These are phyloP conservation scores for Megalops cyprinoides DNA, from an alignment of 2,797 vertebrate species.

Conservation along the genomic window DNA sequence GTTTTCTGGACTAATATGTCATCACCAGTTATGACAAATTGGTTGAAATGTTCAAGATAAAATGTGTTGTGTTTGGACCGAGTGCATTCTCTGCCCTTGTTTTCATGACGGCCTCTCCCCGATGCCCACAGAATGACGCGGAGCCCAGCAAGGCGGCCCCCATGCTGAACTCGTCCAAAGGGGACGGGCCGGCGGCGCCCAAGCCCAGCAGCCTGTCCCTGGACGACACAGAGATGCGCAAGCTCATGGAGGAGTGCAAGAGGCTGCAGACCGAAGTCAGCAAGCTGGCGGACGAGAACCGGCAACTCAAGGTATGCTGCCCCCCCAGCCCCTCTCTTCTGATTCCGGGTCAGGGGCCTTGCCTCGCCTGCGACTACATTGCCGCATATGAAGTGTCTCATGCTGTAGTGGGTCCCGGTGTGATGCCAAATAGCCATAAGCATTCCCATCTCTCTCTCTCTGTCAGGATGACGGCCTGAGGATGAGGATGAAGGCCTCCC, in stretches of 20 bases:
- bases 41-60: too few species aligned
- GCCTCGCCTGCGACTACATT: too few species aligned
- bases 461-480: slow-evolving; percentile 90
- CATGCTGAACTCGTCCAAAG: slow-evolving; percentile 81
- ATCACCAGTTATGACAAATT: too few species aligned
- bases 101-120: neutral
- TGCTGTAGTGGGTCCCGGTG: too few species aligned
- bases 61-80: too few species aligned
- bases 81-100: too few species aligned
- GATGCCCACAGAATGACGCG: slow-evolving; percentile 78
- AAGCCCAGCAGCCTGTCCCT: slow-evolving; percentile 74
- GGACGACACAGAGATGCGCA: slow-evolving; percentile 88
- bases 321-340: neutral
- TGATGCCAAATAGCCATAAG: too few species aligned
- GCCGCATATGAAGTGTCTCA: too few species aligned
- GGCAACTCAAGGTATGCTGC: slow-evolving; percentile 84
- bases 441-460: slow-evolving; percentile 30
- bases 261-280: slow-evolving; percentile 86
- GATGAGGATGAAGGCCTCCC: slow-evolving; percentile 88
- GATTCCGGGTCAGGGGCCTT: neutral
- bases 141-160: slow-evolving; percentile 80
- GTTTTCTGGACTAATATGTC: too few species aligned
- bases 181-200: slow-evolving; percentile 71
- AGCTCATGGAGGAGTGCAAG: slow-evolving; percentile 91
- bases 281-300: slow-evolving; percentile 91